These are phyloP conservation scores for Rhyzopertha dominica DNA, from an alignment of 1,140 invertebrate species.

Conservation along the genomic window DNA sequence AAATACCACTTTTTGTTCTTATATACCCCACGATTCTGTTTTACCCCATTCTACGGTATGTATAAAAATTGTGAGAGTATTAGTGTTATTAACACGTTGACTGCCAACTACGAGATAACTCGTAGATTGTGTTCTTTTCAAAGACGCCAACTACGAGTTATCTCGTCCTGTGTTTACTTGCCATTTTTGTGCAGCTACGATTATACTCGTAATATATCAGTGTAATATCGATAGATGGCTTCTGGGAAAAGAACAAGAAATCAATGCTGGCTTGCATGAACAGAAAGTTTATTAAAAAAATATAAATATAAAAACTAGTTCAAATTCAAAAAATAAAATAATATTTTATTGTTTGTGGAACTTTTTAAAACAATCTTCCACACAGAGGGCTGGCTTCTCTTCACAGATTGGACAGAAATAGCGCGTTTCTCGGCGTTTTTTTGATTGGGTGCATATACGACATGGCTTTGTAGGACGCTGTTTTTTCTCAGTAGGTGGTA, in stretches of 20 bases:
- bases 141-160: constrained; percentile 23
- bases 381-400: constrained; percentile 5
- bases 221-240: constrained; percentile 13
- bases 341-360: not conserved
- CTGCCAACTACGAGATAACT: constrained; percentile 24
- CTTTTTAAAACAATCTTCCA: constrained; percentile 7
- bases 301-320: constrained; percentile 1
- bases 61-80: too few relatives aligned
- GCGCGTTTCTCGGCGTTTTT: constrained; percentile 15
- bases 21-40: too few relatives aligned
- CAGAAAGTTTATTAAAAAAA: constrained; percentile 17
- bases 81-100: constrained; percentile 25
- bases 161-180: constrained; percentile 16
- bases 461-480: constrained; percentile 14
- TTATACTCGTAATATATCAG: constrained; percentile 10
- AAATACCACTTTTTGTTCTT: too few relatives aligned
- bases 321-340: constrained; percentile 5
- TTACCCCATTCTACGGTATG: too few relatives aligned
- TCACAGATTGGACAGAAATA: constrained; percentile 8
- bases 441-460: constrained; percentile 14
- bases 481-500: constrained; percentile 19
- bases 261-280: constrained; percentile 9
- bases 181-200: constrained; percentile 8
- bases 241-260: constrained; percentile 17
- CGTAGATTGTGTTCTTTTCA: constrained; percentile 18